phyloP scores from a whole-genome alignment of 2,113 vertebrate genomes.

The Rhabdornis inornatus region DNA sequence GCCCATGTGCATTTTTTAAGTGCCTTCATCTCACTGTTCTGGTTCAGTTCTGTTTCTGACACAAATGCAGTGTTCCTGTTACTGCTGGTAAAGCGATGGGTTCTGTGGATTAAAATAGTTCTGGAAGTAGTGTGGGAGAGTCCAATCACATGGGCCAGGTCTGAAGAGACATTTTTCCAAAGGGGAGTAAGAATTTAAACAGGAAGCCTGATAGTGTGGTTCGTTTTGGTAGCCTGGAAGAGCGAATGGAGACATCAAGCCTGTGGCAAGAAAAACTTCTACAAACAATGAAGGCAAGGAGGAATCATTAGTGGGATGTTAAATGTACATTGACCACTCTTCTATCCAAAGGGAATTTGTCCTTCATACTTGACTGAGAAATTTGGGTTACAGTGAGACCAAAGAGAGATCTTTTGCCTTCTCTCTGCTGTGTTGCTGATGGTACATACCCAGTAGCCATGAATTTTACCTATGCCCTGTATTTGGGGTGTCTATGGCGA shows the following conservation, averaged over 20 bases:
- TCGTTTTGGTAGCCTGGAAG: not conserved
- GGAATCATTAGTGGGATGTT: not conserved
- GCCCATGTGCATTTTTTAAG: not conserved
- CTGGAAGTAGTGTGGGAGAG: not conserved
- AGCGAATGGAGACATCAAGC: not conserved
- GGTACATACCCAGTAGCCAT: rapidly evolving
- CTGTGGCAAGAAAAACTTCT: not conserved
- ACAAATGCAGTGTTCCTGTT: not conserved
- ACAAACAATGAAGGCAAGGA: not conserved
- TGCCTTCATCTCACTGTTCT: not conserved
- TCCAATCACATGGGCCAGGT: not conserved
- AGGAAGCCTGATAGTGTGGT: not conserved
- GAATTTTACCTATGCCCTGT: not conserved
- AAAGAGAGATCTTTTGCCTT: not conserved
- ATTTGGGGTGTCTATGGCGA: not conserved
- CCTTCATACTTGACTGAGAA: not conserved
- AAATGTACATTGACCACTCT: not conserved
- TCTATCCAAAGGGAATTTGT: not conserved
- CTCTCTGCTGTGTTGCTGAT: not conserved
- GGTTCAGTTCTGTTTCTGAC: not conserved
- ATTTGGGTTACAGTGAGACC: not conserved
- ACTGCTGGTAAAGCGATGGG: not conserved
- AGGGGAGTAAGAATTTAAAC: not conserved
- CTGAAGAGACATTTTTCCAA: not conserved
- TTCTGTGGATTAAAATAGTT: not conserved